Base-by-base conservation (phyloP, 2,113 vertebrate species). In the Cinclus cinclus region DNA sequence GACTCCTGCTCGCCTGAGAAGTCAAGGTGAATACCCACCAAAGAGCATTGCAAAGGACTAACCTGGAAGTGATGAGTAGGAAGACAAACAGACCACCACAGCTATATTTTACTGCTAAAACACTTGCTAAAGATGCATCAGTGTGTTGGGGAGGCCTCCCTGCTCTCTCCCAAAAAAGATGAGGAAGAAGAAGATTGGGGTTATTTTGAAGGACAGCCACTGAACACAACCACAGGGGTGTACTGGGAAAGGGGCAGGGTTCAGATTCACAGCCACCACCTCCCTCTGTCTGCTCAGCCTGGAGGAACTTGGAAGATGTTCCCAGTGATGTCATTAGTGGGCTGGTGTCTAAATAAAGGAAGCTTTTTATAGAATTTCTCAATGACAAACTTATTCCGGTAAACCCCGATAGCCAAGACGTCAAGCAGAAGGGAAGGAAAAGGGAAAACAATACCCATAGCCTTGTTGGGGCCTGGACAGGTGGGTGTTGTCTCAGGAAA, bases 331-430 rank as follows among this genome's bases (percentile, higher is more conserved):
- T 93, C 90, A 96, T 84, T 25, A 55, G 33, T 60, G 76, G 47
- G 64, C 0, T 55, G 67, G 70, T 4, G 13, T 93, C 94, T 90
- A 96, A 97, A 95, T 80, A 96, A 94, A 96, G 94, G 75, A 80
- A 88, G 82, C 68, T 95, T 95, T 95, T 94, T 90, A 95, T 81
- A 97, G 93, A 77, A 74, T 88, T 95, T 95, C 85, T 81, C 71
- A 85, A 64, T 95, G 88, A 92, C 76, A 77, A 83, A 90, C 44
- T 88, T 46, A 59, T 78, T 80, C 89, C 3, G 7, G 79, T 52
- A 88, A 94, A 70, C 24, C 41, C 63, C 0, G 2, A 88, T 3
- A 82, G 85, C 50, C 60, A 75, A 42, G 53, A 70, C 8, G 0
- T 55, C 75, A 69, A 85, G 87, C n/a, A 68, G 75, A 92, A 58